Conservation (phyloP, 2,888 invertebrate species). For the Ecliptopera silaceata region DNA sequence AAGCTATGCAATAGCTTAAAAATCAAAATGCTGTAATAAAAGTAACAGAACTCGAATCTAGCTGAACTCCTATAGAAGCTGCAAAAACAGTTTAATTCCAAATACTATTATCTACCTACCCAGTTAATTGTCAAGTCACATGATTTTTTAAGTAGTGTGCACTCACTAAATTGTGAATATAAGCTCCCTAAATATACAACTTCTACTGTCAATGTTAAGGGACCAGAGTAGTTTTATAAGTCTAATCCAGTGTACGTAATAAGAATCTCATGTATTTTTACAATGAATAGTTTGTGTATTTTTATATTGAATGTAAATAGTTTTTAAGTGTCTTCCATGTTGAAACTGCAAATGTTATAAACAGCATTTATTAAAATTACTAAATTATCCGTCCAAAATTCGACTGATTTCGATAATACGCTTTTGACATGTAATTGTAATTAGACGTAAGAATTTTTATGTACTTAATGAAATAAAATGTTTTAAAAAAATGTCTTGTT, state of each 20-base stretch:
- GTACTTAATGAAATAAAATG: slow-evolving; percentile 47
- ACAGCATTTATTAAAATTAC: slow-evolving; percentile 46
- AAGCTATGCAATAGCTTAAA: too few relatives aligned
- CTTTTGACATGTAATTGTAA: slow-evolving; percentile 52
- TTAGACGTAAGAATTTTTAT: slow-evolving; percentile 46
- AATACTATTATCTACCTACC: too few relatives aligned
- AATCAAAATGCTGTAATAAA: too few relatives aligned
- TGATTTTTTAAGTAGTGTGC: too few relatives aligned
- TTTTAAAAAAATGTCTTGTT: slow-evolving; percentile 39
- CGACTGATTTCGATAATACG: slow-evolving; percentile 68
- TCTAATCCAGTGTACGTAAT: slow-evolving; percentile 2
- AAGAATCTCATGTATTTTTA: slow-evolving; percentile 9
- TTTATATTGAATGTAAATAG: slow-evolving; percentile 22
- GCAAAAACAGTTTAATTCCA: too few relatives aligned
- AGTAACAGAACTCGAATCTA: too few relatives aligned
- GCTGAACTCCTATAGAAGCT: too few relatives aligned
- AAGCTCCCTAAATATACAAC: not conserved
- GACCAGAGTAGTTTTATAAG: not conserved
- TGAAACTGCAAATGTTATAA: slow-evolving; percentile 31
- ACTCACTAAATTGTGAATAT: slow-evolving; percentile 11
- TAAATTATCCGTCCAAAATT: slow-evolving; percentile 68
- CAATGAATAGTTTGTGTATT: slow-evolving; percentile 1
- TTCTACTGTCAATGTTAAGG: not conserved
- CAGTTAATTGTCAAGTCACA: too few relatives aligned
- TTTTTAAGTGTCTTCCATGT: slow-evolving; percentile 46